Evolutionary conservation across 92 coral and sea anemone species (phyloP).

Genomic region (Blastomussa wellsi): DNA sequence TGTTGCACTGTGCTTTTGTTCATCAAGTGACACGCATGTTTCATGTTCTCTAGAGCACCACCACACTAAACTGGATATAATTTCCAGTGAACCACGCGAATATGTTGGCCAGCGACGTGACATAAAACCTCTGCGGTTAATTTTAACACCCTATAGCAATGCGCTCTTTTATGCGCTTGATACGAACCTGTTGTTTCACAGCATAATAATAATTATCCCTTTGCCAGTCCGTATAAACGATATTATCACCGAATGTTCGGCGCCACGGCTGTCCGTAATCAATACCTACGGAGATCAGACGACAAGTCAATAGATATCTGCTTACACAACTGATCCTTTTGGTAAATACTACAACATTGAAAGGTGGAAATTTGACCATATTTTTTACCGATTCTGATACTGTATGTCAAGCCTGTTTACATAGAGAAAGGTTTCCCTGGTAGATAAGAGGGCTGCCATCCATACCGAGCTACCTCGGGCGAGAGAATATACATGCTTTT

Average conservation of each 20-base stretch:
- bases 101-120: neutral
- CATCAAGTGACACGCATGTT: too few relatives aligned
- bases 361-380: neutral
- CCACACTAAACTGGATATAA: too few relatives aligned
- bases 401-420: too few relatives aligned
- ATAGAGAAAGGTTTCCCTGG: too few relatives aligned
- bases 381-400: too few relatives aligned
- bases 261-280: constrained; percentile 96
- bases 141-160: neutral
- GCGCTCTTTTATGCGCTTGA: neutral
- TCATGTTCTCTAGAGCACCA: too few relatives aligned
- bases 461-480: too few relatives aligned
- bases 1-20: too few relatives aligned
- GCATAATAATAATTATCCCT: constrained; percentile 85
- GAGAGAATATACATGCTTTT: too few relatives aligned
- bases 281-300: constrained; percentile 41
- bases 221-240: constrained; percentile 93
- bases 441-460: too few relatives aligned
- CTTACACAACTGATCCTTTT: neutral
- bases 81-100: neutral
- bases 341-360: too few relatives aligned
- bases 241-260: constrained; percentile 84
- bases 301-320: neutral
- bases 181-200: constrained; percentile 61
- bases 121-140: neutral